phyloP scores from a whole-genome alignment of 1,140 invertebrate species.

The Sitobion miscanthi region DNA sequence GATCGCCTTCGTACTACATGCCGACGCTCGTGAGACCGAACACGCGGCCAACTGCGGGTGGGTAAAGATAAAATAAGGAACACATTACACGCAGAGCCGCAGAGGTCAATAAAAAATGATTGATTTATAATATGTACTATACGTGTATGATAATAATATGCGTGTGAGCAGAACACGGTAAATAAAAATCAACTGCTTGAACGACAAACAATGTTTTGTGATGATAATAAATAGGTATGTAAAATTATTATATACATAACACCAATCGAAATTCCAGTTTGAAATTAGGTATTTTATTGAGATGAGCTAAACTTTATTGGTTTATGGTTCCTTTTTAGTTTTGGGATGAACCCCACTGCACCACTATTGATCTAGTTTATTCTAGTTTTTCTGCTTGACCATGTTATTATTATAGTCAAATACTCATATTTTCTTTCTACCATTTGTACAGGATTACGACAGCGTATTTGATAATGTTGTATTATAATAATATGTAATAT shows the following conservation, averaged over 20 bases:
- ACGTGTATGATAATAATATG: background rate
- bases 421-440: background rate
- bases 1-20: background rate
- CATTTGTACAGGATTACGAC: too few species aligned
- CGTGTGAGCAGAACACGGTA: background rate
- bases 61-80: constrained; percentile 16
- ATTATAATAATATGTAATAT: too few species aligned
- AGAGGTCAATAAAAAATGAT: constrained; percentile 1
- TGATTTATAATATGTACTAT: background rate
- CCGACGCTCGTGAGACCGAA: background rate
- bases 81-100: background rate
- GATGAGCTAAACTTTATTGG: background rate
- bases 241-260: background rate
- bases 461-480: too few species aligned
- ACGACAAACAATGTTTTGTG: background rate
- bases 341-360: background rate
- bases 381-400: too few species aligned
- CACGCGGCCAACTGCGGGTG: background rate
- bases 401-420: background rate
- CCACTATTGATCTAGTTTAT: too few species aligned
- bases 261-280: background rate
- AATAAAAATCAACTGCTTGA: background rate
- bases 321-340: background rate
- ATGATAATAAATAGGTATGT: too few species aligned
- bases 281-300: background rate